Evolutionary conservation across 2,888 invertebrate genomes (phyloP).

Genomic region (Sinopyrophorus schimmeli): DNA sequence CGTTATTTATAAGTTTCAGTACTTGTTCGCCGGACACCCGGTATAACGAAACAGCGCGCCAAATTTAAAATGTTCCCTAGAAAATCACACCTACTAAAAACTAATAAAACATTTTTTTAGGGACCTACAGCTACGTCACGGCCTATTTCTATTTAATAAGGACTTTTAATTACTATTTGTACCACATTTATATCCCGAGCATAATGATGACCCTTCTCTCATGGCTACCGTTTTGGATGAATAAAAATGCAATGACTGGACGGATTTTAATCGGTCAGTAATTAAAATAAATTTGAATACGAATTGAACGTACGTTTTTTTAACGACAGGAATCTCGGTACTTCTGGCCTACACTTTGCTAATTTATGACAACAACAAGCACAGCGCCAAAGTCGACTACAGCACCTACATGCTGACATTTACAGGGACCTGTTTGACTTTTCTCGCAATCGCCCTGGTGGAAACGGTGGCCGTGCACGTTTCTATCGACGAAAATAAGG

Average conservation of each 20-base stretch:
- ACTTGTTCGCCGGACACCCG: too few species aligned
- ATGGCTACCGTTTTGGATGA: constrained; percentile 23
- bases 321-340: constrained; percentile 3
- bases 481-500: neutral
- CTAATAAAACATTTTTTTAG: too few species aligned
- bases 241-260: constrained; percentile 5
- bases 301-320: too few species aligned
- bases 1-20: too few species aligned
- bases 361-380: constrained; percentile 1
- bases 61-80: too few species aligned
- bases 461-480: constrained; percentile 7
- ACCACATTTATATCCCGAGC: constrained; percentile 11
- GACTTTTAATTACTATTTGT: constrained; percentile 5
- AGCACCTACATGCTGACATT: constrained; percentile 9
- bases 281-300: neutral
- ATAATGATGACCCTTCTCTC: constrained; percentile 17
- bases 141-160: constrained; percentile 14
- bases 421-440: constrained; percentile 14
- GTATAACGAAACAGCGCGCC: too few species aligned
- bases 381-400: constrained; percentile 5
- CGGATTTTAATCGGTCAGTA: constrained; percentile 14
- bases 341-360: neutral
- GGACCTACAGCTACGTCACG: constrained; percentile 7
- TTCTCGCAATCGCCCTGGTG: constrained; percentile 8
- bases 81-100: too few species aligned